Evolutionary conservation across 2,888 invertebrate species (phyloP), one percentile per base, ranked within the genome.

Genomic region (Polylopha cassiicola): DNA sequence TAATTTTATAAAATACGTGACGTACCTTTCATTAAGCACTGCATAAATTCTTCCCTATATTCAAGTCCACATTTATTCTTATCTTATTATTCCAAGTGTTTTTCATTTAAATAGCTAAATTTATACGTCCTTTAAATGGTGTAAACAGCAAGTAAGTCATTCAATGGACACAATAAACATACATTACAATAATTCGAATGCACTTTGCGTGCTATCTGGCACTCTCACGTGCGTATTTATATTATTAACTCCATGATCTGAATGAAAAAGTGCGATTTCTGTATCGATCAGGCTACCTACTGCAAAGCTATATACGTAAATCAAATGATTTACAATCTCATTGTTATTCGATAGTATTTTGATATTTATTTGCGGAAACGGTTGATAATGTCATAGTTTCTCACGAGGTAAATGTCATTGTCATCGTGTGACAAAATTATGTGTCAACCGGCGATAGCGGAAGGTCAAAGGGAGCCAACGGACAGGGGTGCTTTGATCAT

Each of bases 121-220:
- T 20, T 26, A 41, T 41, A 41, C 36, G 41, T 21, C 41, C 34
- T 41, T 30, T 41, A 45, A 39, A 32, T 37, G 24, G 39, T 26
- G 37, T 37, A 44, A 43, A 50, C 44, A 46, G 39, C 39, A 31
- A 45, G 47, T 45, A 36, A 43, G 31, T 37, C 41, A 48, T 48
- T 44, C 45, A 49, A 39, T 44, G 48, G 58, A 51, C 44, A 50
- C 47, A 58, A 58, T 54, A 59, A 49, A 51, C 57, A 62, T 54
- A 60, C 50, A 61, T 55, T 51, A 52, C 44, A 51, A 48, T 43
- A 34, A 64, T 73, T 63, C 49, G 46, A 48, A 65, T 66, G 55
- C 64, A 46, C 24, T 26, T 26, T 22, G 50, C 53, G 59, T 58
- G 37, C 44, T 9, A 16, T 34, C 17, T 24, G 33, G 37, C 46